phyloP scores from a whole-genome alignment of 2,113 vertebrate genomes.

The Alouatta palliata region DNA sequence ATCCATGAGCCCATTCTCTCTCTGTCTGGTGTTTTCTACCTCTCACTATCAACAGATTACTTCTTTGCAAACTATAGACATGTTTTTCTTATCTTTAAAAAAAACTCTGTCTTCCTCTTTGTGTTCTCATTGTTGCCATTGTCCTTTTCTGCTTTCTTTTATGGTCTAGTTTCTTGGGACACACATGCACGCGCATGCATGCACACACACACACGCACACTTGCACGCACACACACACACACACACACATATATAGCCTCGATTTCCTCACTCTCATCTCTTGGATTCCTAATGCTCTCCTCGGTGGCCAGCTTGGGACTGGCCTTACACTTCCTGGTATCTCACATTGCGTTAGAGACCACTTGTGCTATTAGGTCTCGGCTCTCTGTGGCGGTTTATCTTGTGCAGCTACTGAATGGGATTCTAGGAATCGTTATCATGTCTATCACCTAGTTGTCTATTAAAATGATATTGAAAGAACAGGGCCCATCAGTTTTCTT shows the following conservation, averaged over 20 bases:
- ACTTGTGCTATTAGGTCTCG: neutral
- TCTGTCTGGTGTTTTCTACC: neutral
- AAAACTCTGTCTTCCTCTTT: neutral
- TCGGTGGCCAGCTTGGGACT: too few relatives aligned
- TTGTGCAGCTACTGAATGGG: too few relatives aligned
- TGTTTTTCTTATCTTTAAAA: neutral
- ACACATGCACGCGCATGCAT: neutral
- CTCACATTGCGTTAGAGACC: neutral
- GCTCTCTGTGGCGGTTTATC: neutral
- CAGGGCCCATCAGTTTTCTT: neutral
- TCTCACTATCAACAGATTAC: neutral
- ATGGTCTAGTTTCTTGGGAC: neutral
- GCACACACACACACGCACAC: neutral
- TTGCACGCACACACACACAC: accelerated
- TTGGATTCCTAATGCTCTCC: neutral
- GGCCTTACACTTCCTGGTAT: neutral
- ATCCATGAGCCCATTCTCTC: too few relatives aligned
- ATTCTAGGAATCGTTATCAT: neutral
- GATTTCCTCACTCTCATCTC: neutral
- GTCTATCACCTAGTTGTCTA: neutral
- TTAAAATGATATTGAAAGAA: neutral
- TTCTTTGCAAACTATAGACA: neutral
- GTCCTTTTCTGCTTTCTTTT: neutral
- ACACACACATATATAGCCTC: neutral
- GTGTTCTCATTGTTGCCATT: neutral